Base-by-base conservation (phyloP, 2,113 vertebrate genomes). In the Heptranchias perlo region DNA sequence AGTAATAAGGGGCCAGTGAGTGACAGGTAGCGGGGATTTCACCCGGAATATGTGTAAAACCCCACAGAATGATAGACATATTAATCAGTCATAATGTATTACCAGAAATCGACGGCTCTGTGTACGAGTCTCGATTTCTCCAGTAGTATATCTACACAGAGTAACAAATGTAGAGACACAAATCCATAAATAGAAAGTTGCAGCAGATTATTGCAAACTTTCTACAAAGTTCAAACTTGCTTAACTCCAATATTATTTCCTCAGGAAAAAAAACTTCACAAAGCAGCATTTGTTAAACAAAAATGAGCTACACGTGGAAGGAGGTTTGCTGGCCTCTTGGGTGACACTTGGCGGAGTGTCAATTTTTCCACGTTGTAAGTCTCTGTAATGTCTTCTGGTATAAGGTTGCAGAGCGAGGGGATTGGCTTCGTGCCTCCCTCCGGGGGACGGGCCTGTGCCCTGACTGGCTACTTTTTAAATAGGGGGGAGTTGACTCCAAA, bases 281-380 rank as follows among this genome's bases (percentile, higher is more conserved):
- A 58, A 28, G n/a, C 23, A 7, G 84, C 47, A 18, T n/a, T n/a
- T 54, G 35, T 16, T 54, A 61, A 92, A 35, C 21, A 18, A 18
- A 93, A 93, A 61, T 21, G 31, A 6, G 31, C 23, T 28, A 31
- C 86, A 89, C 49, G 49, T 89, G 25, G 25, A 35, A 13, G 28
- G 1, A 87, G 25, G 11, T 87, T 87, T 52, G 47, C 18, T 8
- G 89, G 58, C 31, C 89, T 18, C 58, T 23, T 23, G 28, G 10
- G 35, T 93, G 89, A 93, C 89, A 93, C 58, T 92, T 93, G 58
- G 89, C 58, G 58, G 35, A 62, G 89, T 62, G 58, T n/a, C 89
- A 64, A 62, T 18, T 93, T 64, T 61, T 62, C 89, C 89, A 93
- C 89, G 58, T 93, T 93, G 58, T 92, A n/a, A 92, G 16, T 61